Percentiles rank a stretch among this genome's conserved stretches.
Conservation (phyloP, 1,140 invertebrate genomes). For the Carcinoscorpius rotundicauda region DNA sequence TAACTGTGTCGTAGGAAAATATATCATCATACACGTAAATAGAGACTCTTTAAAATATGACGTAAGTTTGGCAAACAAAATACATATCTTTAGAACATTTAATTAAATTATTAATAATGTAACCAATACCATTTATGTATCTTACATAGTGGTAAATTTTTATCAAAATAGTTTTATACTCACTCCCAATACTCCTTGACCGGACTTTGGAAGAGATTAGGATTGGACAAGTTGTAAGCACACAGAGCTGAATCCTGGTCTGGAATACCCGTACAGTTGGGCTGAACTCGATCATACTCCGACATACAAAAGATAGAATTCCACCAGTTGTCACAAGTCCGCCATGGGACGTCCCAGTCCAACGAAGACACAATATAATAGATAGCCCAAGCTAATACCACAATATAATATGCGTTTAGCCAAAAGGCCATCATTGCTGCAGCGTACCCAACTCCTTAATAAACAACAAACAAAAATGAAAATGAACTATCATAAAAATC, state of each 20-base stretch:
- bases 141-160: too few species aligned
- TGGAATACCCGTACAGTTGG: conserved; percentile 25
- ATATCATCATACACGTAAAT: too few species aligned
- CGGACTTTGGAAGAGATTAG: conserved; percentile 36
- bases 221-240: conserved; percentile 25
- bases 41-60: too few species aligned
- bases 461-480: not conserved
- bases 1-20: too few species aligned
- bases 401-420: conserved; percentile 99
- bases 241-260: conserved; percentile 30
- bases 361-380: conserved; percentile 95
- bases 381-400: conserved; percentile 94
- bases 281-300: conserved; percentile 30
- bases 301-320: conserved; percentile 50
- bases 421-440: conserved; percentile 97
- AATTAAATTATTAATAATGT: too few species aligned
- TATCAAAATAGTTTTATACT: conserved; percentile 23
- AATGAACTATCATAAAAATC: too few species aligned
- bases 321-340: conserved; percentile 87
- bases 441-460: conserved; percentile 82
- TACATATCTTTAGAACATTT: too few species aligned
- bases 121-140: too few species aligned
- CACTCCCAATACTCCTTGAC: conserved; percentile 97
- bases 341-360: conserved; percentile 81
- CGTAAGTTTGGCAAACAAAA: too few species aligned